Evolutionary conservation across 1,140 invertebrate species (phyloP).

Genomic region (Leptinotarsa texana): DNA sequence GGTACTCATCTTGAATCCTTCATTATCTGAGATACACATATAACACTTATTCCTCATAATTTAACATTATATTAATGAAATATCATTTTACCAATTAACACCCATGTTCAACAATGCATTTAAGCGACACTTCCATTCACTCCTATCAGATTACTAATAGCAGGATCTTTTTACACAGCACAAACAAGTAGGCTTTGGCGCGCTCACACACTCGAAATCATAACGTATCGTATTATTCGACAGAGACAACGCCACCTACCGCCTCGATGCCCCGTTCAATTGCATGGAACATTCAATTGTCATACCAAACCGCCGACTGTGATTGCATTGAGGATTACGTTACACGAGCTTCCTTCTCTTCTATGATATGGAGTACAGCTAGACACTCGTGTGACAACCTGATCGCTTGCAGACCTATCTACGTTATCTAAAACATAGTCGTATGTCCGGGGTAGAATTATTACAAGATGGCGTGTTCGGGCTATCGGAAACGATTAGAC

Average conservation of each 20-base stretch:
- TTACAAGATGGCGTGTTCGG: not conserved
- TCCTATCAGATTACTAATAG: not conserved
- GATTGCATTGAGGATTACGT: slow-evolving; percentile 6
- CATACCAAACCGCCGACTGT: not conserved
- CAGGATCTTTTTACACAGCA: not conserved
- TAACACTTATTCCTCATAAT: too few relatives aligned
- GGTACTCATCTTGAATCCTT: too few relatives aligned
- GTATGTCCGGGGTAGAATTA: not conserved
- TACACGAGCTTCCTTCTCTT: not conserved
- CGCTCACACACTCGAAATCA: not conserved
- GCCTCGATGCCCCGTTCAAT: not conserved
- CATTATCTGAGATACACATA: too few relatives aligned
- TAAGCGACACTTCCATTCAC: not conserved
- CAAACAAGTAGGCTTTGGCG: not conserved
- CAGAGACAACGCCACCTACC: not conserved
- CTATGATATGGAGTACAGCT: not conserved
- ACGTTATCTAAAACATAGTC: not conserved
- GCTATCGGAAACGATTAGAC: not conserved
- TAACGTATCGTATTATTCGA: slow-evolving; percentile 1
- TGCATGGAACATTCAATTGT: slow-evolving; percentile 3
- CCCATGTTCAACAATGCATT: not conserved
- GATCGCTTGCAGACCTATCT: not conserved
- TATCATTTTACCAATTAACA: not conserved
- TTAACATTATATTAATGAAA: not conserved
- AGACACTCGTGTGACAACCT: not conserved